These are phyloP conservation scores for Pagetopsis macropterus DNA, from an alignment of 2,797 vertebrate species.

Conservation along the genomic window DNA sequence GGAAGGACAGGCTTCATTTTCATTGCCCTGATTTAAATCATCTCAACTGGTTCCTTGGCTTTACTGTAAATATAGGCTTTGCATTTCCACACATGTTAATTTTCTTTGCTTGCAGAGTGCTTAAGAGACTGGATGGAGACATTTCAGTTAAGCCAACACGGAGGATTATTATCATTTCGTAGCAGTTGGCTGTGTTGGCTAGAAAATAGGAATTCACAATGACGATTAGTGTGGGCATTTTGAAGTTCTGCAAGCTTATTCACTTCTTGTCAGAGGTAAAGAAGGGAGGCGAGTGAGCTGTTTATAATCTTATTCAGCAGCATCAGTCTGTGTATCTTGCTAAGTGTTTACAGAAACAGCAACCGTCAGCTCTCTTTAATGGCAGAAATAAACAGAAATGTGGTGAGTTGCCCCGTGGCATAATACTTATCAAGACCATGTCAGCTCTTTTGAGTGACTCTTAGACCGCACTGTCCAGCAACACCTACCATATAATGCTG, in stretches of 20 bases:
- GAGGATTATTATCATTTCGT: conserved; percentile 64
- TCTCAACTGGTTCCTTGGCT: conserved; percentile 32
- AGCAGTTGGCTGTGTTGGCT: conserved; percentile 61
- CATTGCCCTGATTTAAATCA: conserved; percentile 46
- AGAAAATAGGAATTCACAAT: conserved; percentile 54
- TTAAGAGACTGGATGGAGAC: conserved; percentile 52
- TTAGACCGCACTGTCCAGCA: conserved; percentile 39
- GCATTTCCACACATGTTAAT: conserved; percentile 38
- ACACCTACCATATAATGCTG: conserved; percentile 36
- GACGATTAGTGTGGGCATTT: conserved; percentile 64
- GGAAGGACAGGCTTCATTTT: conserved; percentile 27
- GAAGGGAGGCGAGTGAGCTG: conserved; percentile 54
- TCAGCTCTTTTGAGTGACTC: conserved; percentile 74
- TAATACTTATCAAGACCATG: conserved; percentile 63
- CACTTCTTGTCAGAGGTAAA: conserved; percentile 57
- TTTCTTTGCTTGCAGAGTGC: conserved; percentile 51
- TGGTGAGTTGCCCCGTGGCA: conserved; percentile 50
- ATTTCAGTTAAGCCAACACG: conserved; percentile 47
- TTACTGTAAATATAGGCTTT: conserved; percentile 48
- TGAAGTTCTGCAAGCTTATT: conserved; percentile 61
- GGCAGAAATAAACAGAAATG: conserved; percentile 63
- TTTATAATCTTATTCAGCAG: conserved; percentile 73
- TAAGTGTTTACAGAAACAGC: conserved; percentile 73
- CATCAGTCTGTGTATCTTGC: conserved; percentile 51
- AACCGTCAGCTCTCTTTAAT: conserved; percentile 66